A percentile compares a stretch with the other conserved stretches of the same genome.
These are phyloP conservation scores for Liodrosophila aerea DNA, from an alignment of 2,888 invertebrate species.

Conservation along the genomic window DNA sequence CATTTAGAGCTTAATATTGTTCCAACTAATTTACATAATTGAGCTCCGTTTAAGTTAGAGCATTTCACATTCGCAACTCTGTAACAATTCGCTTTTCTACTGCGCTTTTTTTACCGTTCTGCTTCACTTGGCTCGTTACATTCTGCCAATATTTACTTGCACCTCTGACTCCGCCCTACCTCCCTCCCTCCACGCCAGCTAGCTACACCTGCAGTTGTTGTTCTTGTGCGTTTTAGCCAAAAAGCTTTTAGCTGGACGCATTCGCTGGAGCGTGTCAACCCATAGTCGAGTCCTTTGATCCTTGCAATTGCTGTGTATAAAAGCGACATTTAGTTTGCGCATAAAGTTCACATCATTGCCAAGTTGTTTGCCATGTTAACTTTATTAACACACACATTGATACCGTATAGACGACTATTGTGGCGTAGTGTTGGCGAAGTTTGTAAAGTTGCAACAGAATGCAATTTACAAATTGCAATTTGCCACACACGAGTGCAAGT, in stretches of 20 bases:
- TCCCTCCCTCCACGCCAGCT: not conserved
- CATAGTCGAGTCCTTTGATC: constrained; percentile 25
- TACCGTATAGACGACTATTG: constrained; percentile 37
- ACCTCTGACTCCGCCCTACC: not conserved
- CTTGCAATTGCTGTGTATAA: constrained; percentile 53
- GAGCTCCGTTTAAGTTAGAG: too few species aligned
- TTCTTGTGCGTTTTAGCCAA: constrained; percentile 43
- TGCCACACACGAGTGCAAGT: constrained; percentile 19
- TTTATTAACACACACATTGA: constrained; percentile 59
- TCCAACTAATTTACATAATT: too few species aligned
- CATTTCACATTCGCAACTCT: too few species aligned
- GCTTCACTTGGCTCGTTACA: constrained; percentile 51
- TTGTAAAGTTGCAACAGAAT: constrained; percentile 37
- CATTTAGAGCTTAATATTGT: too few species aligned
- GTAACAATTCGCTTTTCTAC: not conserved
- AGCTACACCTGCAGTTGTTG: constrained; percentile 17
- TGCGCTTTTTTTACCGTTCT: constrained; percentile 23
- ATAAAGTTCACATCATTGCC: constrained; percentile 65
- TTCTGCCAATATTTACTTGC: constrained; percentile 58
- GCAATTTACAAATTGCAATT: constrained; percentile 38
- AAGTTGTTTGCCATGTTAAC: constrained; percentile 69
- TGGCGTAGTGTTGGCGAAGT: constrained; percentile 8
- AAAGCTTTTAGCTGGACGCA: constrained; percentile 67
- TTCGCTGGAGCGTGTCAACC: constrained; percentile 50
- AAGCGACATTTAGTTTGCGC: constrained; percentile 68